A percentile compares a stretch with the other conserved stretches of the same genome.
phyloP scores from a whole-genome alignment of 2,797 vertebrate species.

The Lophius americanus region DNA sequence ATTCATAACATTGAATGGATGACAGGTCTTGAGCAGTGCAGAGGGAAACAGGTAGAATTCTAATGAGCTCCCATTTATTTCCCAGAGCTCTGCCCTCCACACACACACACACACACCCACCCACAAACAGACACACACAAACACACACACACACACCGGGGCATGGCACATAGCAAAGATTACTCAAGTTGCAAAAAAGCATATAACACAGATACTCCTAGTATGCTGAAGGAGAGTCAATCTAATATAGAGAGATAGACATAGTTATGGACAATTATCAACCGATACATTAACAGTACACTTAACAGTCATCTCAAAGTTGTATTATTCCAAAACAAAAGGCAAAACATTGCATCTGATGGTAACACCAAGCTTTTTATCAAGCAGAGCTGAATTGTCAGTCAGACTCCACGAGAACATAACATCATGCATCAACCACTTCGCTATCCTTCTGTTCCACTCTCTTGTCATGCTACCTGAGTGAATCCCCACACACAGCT shows the following conservation, averaged over 20 bases:
- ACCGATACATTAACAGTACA: neutral
- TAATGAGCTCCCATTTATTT: conserved; percentile 69
- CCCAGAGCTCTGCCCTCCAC: conserved; percentile 55
- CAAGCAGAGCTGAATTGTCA: neutral
- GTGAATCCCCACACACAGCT: conserved; percentile 26
- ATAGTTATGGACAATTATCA: too few relatives aligned
- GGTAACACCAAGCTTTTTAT: neutral
- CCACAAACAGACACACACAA: too few relatives aligned
- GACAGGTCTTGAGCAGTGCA: conserved; percentile 69
- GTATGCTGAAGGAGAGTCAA: neutral
- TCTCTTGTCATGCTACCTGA: conserved; percentile 19
- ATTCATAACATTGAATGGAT: conserved; percentile 79
- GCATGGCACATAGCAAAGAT: conserved; percentile 14
- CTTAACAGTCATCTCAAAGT: neutral
- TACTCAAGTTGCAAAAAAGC: conserved; percentile 14
- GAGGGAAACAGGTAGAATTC: conserved; percentile 68
- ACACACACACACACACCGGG: conserved; percentile 2
- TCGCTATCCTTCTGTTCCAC: conserved; percentile 6
- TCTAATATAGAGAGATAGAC: too few relatives aligned
- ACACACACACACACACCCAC: conserved; percentile 23
- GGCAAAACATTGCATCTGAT: neutral
- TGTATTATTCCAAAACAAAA: neutral
- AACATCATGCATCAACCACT: conserved; percentile 18
- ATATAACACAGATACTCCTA: conserved; percentile 14
- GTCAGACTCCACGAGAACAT: conserved; percentile 7